A percentile compares a stretch with the other conserved stretches of the same genome.
phyloP scores from a whole-genome alignment of 2,113 vertebrate species.

The Pygoscelis adeliae region DNA sequence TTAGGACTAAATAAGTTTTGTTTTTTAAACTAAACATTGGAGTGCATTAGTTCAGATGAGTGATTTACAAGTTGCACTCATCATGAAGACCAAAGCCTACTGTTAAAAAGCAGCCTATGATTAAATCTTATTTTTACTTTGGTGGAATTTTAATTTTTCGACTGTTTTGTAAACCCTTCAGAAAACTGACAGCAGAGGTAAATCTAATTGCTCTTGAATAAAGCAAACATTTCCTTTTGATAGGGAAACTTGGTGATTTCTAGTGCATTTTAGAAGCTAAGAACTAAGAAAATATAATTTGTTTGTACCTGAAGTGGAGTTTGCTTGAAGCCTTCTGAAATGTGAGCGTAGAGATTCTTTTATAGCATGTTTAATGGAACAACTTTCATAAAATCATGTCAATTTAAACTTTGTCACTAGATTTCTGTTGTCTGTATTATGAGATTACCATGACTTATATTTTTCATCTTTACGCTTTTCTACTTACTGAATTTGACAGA shows the following conservation, averaged over 20 bases:
- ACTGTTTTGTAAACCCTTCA: not conserved
- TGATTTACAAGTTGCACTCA: not conserved
- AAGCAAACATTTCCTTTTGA: not conserved
- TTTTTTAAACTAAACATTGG: not conserved
- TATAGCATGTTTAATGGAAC: not conserved
- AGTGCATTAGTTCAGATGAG: not conserved
- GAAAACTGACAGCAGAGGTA: not conserved
- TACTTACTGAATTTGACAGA: not conserved
- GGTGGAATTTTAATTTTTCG: not conserved
- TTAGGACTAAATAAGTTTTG: not conserved
- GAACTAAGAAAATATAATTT: not conserved
- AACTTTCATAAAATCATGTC: not conserved
- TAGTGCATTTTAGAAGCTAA: not conserved
- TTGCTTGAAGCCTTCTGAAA: not conserved
- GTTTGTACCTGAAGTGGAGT: not conserved
- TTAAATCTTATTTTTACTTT: not conserved
- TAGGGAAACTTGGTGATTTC: not conserved
- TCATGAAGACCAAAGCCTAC: not conserved
- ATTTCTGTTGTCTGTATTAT: not conserved
- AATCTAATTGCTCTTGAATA: not conserved
- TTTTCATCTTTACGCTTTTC: not conserved
- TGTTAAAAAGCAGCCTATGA: not conserved
- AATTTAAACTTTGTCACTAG: not conserved
- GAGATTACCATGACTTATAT: fast-evolving
- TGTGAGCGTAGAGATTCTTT: not conserved